Evolutionary conservation across 2,888 invertebrate species (phyloP).

Genomic region (Diabrotica balteata): DNA sequence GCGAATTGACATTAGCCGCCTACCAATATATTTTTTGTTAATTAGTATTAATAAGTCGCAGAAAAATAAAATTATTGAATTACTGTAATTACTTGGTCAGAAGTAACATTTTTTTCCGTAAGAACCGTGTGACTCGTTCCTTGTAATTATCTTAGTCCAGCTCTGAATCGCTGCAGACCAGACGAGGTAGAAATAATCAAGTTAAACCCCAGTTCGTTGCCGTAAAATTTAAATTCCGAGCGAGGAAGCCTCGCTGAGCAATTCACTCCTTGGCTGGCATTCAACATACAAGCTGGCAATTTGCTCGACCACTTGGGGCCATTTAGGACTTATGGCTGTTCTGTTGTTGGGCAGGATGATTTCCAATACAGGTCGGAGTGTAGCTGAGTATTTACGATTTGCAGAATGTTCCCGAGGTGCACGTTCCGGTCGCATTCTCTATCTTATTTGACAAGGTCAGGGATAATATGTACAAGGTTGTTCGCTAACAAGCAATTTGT

Average conservation of each 20-base stretch:
- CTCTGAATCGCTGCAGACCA: background rate
- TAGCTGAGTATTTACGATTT: background rate
- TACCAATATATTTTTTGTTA: too few species aligned
- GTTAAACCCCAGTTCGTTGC: conserved; percentile 4
- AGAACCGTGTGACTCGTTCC: background rate
- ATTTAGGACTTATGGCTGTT: conserved; percentile 17
- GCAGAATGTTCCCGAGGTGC: background rate
- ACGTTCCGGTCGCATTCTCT: too few species aligned
- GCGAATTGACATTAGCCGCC: too few species aligned
- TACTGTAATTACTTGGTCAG: too few species aligned
- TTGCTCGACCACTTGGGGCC: conserved; percentile 17
- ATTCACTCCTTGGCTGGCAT: conserved; percentile 17
- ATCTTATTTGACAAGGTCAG: too few species aligned
- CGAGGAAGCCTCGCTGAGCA: conserved; percentile 7
- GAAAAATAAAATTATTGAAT: too few species aligned
- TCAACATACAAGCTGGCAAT: conserved; percentile 22
- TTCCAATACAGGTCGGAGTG: conserved; percentile 7
- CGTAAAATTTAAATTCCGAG: conserved; percentile 23
- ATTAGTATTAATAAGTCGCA: too few species aligned
- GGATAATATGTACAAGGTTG: too few species aligned
- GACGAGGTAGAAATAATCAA: conserved; percentile 18
- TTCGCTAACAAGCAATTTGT: too few species aligned
- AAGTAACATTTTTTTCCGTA: too few species aligned
- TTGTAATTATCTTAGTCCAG: background rate
- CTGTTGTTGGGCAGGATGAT: conserved; percentile 7